Evolutionary conservation across 2,888 invertebrate genomes (phyloP).

Genomic region (Dioctria linearis): DNA sequence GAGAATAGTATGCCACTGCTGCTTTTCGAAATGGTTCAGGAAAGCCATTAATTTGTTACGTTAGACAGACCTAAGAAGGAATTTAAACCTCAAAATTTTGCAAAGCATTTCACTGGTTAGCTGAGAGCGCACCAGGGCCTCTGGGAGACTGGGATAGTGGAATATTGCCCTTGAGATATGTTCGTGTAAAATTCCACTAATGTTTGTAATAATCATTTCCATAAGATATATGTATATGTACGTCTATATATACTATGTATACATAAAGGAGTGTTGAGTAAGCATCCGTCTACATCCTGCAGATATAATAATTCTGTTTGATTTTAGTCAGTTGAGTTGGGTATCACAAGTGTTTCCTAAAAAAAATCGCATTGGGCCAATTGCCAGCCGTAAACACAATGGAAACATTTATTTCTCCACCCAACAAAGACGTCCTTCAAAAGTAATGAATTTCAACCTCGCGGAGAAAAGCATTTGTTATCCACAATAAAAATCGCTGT

Average conservation of each 20-base stretch:
- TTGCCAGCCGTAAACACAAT: background rate
- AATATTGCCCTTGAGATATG: background rate
- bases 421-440: background rate
- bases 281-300: background rate
- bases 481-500: too few species aligned
- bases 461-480: too few species aligned
- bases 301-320: background rate
- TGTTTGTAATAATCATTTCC: slow-evolving; percentile 14
- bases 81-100: slow-evolving; percentile 27
- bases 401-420: too few species aligned
- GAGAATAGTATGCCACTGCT: background rate
- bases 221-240: background rate
- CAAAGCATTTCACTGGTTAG: background rate
- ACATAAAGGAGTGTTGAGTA: background rate
- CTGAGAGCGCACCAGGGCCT: background rate
- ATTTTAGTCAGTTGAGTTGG: background rate
- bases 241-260: background rate
- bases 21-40: background rate
- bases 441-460: too few species aligned
- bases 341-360: background rate
- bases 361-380: background rate
- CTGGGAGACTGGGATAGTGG: background rate
- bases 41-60: background rate
- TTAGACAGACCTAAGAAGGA: background rate
- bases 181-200: background rate